A percentile compares a stretch with the other conserved stretches of the same genome.
Conservation (phyloP, 2,113 vertebrate genomes). For the Callopanchax toddi region DNA sequence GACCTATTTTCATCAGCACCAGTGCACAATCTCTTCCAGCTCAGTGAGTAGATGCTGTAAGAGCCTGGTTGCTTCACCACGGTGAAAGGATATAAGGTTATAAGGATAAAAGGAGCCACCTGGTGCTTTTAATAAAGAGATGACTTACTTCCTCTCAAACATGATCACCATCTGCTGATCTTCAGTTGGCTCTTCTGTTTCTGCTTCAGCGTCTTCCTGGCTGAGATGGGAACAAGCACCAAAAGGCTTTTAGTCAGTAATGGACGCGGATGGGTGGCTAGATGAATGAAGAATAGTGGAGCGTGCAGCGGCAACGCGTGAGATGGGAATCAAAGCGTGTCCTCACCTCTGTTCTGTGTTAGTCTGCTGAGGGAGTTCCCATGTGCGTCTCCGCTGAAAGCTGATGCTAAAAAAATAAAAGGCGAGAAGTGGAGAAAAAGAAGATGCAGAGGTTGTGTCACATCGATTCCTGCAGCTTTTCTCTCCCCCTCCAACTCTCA, state of each 20-base stretch:
- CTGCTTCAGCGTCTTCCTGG: constrained; percentile 21
- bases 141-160: constrained; percentile 78
- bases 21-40: constrained; percentile 66
- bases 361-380: constrained; percentile 38
- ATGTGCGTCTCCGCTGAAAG: constrained; percentile 48
- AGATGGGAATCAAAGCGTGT: constrained; percentile 44
- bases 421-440: constrained; percentile 5
- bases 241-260: constrained; percentile 69
- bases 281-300: constrained; percentile 38
- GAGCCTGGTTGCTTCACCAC: constrained; percentile 26
- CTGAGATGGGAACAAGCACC: constrained; percentile 62
- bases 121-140: constrained; percentile 47
- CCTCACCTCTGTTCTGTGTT: constrained; percentile 65
- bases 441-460: constrained; percentile 30
- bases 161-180: constrained; percentile 64
- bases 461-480: constrained; percentile 18
- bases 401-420: constrained; percentile 28
- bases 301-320: neutral
- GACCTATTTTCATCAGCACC: constrained; percentile 67
- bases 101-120: constrained; percentile 46
- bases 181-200: constrained; percentile 19
- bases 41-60: constrained; percentile 49
- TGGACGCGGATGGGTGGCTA: constrained; percentile 27
- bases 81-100: constrained; percentile 54
- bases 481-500: neutral